Evolutionary conservation across 2,113 vertebrate species (phyloP), one percentile per base, ranked within the genome.

Genomic region (Galbula dea): DNA sequence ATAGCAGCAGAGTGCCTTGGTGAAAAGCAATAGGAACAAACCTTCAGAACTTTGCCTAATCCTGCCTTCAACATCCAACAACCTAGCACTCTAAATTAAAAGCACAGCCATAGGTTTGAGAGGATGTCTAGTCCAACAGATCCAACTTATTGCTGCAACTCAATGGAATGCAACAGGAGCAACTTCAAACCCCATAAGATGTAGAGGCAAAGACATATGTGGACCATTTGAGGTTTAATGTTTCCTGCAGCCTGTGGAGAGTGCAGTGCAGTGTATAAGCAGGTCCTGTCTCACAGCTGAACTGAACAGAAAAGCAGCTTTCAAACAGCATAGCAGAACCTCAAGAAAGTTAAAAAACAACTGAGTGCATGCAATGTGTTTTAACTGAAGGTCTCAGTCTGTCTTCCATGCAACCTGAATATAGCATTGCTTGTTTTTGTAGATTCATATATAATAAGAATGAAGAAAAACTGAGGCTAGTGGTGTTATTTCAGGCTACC

Each of bases 1-100:
- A 57, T 67, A 80, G 23, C 19, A 67, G 8, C 18, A 75, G 11
- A 68, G 9, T 2, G 2, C 11, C 30, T 73, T 0, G 0, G 14
- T 88, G 43, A 37, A 88, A 90, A 88, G 3, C 23, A 39, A 26
- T 7, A 59, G 15, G 55, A 77, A 29, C 14, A 41, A 24, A 54
- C 15, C 32, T 77, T 76, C 32, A 69, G 46, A 88, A 71, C 5
- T 46, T 68, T 37, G 10, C 16, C 4, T 74, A 55, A 58, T 39
- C 6, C 6, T 78, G 13, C 26, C 18, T 51, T 75, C 20, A 74
- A 63, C 13, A 26, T 41, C n/a, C 34, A 71, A 48, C 10, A 74
- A 20, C 16, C 10, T n/a, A 62, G 4, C 41, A 45, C 12, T 62
- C 17, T 66, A 77, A 65, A 80, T 83, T 55, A 58, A 76, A 86